phyloP scores from a whole-genome alignment of 2,797 vertebrate species.

The Pipistrellus kuhlii region DNA sequence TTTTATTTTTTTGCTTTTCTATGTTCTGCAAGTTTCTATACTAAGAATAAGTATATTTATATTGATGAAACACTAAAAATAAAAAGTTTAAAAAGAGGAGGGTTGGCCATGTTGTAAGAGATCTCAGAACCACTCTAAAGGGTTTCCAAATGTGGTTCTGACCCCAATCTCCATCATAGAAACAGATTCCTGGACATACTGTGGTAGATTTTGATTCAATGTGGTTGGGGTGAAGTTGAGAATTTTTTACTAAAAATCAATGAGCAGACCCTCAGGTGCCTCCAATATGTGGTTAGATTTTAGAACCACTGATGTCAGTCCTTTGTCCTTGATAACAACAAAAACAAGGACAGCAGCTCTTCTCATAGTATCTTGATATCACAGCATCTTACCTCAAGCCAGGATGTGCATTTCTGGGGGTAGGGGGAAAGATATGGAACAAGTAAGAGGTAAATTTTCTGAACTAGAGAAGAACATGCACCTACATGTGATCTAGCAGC shows the following conservation, averaged over 20 bases:
- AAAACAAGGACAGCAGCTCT: not conserved
- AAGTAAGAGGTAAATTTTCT: not conserved
- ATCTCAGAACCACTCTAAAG: not conserved
- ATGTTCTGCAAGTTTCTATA: not conserved
- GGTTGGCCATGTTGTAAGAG: not conserved
- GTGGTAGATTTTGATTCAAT: not conserved
- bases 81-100: not conserved
- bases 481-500: not conserved
- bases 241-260: not conserved
- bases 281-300: not conserved
- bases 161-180: conserved; percentile 1
- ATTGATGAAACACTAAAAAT: not conserved
- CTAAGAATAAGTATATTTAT: not conserved
- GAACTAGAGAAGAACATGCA: not conserved
- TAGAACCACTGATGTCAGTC: not conserved
- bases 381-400: not conserved
- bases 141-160: not conserved
- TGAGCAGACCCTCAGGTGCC: not conserved
- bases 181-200: not conserved
- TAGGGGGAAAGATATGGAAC: not conserved
- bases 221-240: not conserved
- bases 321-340: not conserved
- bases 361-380: not conserved
- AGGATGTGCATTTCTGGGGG: not conserved
- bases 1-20: not conserved